Base-by-base conservation (phyloP, 2,888 invertebrate species). In the Achlya flavicornis region DNA sequence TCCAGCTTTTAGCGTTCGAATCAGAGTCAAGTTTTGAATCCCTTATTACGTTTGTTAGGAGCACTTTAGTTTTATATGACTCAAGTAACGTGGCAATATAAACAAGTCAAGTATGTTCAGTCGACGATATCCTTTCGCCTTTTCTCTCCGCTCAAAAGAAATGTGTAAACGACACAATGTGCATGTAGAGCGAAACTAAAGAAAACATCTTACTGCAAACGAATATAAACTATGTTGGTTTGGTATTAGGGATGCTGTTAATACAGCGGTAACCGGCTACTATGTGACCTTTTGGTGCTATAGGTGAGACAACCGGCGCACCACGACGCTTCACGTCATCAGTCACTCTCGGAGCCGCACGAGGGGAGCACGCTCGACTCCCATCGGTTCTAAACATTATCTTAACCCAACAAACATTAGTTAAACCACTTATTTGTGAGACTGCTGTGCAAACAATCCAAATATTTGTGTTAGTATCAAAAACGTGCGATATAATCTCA, bases 131-230 rank as follows among this genome's bases (percentile, higher is more conserved):
- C 91, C 90, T 91, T 90, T 92, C 89, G 90, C 87, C 90, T 90
- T 90, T 91, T 90, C 90, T 88, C 90, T 84, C 79, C 67, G 77
- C 78, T 85, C 78, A 82, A 85, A 91, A 91, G 89, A 91, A 91
- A 91, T 90, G 89, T 84, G 84, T 87, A 84, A 84, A 90, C 88
- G 87, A 78, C 87, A 88, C 88, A 84, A 84, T 85, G 78, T 84
- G 81, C 84, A 84, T 86, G 77, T 84, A 77, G 77, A 83, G 78
- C 81, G 83, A 80, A 82, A 78, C 79, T 74, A 71, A 71, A 72
- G 59, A 58, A 73, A 67, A 64, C 3, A 16, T 38, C 14, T 14
- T 4, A 6, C 32, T 11, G 11, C 57, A 65, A 48, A n/a, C 63
- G 1, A 80, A 68, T 78, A 66, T 70, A 26, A 64, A 66, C 73